Conservation (phyloP, 2,113 vertebrate species). For the Triplophysa siluroides region DNA sequence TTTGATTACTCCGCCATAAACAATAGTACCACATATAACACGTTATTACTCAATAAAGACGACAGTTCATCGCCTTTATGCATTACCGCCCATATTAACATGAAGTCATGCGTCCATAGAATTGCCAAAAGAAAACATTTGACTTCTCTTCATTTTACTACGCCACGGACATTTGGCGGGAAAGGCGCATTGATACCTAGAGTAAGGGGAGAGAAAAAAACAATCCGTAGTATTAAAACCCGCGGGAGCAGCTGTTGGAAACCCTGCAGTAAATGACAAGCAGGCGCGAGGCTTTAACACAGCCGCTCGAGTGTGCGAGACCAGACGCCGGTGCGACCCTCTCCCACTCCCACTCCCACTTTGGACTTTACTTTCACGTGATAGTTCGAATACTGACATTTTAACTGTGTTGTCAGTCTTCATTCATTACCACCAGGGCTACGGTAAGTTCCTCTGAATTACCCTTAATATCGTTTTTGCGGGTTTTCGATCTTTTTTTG, state of each 20-base stretch:
- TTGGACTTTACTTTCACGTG: constrained; percentile 51
- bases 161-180: constrained; percentile 55
- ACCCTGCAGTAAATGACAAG: constrained; percentile 51
- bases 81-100: neutral
- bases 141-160: neutral
- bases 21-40: constrained; percentile 19
- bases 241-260: constrained; percentile 45
- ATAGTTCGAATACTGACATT: neutral
- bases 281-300: neutral
- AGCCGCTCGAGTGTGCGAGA: neutral
- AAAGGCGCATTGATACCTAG: constrained; percentile 55
- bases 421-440: constrained; percentile 7
- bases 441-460: constrained; percentile 37
- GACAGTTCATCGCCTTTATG: neutral
- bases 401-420: neutral
- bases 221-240: constrained; percentile 54
- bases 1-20: neutral
- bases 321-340: constrained; percentile 25
- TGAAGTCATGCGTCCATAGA: neutral
- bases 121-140: neutral
- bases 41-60: neutral
- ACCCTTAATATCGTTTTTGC: neutral
- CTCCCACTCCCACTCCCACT: constrained; percentile 31
- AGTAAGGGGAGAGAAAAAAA: constrained; percentile 48
- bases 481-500: neutral